Conservation (phyloP, 2,797 vertebrate genomes). For the Malacoraja senta region DNA sequence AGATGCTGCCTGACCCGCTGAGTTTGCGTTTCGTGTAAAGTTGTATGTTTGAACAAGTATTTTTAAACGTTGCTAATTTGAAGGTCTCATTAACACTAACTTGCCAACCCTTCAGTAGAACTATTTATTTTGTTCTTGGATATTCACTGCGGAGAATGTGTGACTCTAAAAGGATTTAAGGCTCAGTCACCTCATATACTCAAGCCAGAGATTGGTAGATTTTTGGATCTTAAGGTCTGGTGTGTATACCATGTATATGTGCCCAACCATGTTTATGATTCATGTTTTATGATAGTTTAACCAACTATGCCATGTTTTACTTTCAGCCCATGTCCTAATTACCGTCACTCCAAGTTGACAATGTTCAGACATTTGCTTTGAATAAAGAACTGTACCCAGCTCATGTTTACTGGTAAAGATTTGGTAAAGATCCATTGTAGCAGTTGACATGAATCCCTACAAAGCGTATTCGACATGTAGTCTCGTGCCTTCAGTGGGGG, state of each 20-base stretch:
- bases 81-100: background rate
- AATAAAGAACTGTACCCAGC: background rate
- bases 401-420: slow-evolving; percentile 12
- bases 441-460: background rate
- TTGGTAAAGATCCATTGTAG: slow-evolving; percentile 10
- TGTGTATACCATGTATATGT: no score
- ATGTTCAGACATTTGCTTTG: background rate
- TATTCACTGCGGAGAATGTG: background rate
- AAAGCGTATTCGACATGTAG: background rate
- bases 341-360: background rate
- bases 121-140: background rate
- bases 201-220: no score
- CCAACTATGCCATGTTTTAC: background rate
- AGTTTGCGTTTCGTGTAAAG: no score
- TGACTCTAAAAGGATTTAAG: no score
- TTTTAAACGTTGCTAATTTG: background rate
- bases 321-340: background rate
- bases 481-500: background rate
- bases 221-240: no score
- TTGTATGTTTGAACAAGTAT: background rate
- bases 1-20: no score
- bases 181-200: no score
- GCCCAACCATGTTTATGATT: background rate
- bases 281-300: background rate
- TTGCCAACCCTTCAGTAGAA: background rate